Evolutionary conservation across 2,113 vertebrate species (phyloP), one percentile per base, ranked within the genome.

Genomic region (Tursiops truncatus): DNA sequence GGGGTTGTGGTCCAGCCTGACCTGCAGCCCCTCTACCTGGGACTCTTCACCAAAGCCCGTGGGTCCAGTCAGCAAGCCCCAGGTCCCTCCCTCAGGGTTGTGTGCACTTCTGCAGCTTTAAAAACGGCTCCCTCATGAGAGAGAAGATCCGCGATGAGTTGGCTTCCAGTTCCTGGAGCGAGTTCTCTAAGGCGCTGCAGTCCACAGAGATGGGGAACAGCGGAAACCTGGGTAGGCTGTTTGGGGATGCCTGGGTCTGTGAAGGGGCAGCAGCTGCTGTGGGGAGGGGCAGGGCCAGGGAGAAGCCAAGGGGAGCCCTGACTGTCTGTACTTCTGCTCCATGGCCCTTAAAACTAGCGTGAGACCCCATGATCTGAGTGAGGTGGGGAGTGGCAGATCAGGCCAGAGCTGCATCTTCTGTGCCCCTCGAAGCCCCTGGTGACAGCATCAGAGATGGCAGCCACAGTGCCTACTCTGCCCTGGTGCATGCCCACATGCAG

Each of bases 91-190:
- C 68, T 88, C 74, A 67, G 47, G 26, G 11, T 5, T 26, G 18
- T 38, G 3, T 87, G n/a, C 96, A 33, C 96, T 87, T 98, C 98
- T 81, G 92, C 98, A 99, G 99, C 98, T 99, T 99, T 97, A 99
- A 99, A 98, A 99, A 99, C 0, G 99, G 99, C 4, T 99, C 99
- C 91, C 98, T 99, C 94, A 99, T 99, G 77, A 99, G 99, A 98
- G 99, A 99, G 97, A 99, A 97, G 84, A 98, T 99, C 98, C 99
- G 99, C 21, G 98, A 99, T 84, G 96, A 99, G 63, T 99, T 98
- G 58, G 98, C 99, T n/a, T 98, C 98, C 91, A 98, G 98, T 65
- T 99, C 99, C 88, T 99, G 99, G 99, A 99, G 99, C 76, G 60
- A 97, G 47, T 99, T 99, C 97, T 99, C 99, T 1, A 97, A 98